Evolutionary conservation across 2,888 invertebrate genomes (phyloP), one percentile per base, ranked within the genome.

Genomic region (Rhodophaea formosa): DNA sequence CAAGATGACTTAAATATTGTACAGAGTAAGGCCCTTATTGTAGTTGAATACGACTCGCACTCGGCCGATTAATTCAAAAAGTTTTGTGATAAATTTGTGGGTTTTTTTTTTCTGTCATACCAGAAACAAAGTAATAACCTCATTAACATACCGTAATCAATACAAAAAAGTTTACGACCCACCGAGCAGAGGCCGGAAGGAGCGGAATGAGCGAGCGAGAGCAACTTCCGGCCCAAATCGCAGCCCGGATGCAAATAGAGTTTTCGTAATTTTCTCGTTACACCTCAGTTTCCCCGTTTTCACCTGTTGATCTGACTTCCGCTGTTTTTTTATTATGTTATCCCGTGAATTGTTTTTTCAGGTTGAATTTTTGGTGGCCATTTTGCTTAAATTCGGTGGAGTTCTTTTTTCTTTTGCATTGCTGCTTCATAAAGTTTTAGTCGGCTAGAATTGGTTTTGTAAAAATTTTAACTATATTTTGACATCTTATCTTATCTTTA

Each of bases 221-320:
- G 57, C 63, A 59, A 56, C 70, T 74, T 78, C 78, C 80, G 74
- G 64, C 46, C 65, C 71, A 67, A 78, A 79, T 79, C 77, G 74
- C 67, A 59, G 54, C 62, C 70, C 74, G 78, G 80, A 80, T 70
- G 71, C 68, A 72, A 75, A 75, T 68, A 73, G 71, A 75, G 73
- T 75, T 77, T 77, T 73, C 66, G 72, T 77, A 79, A 78, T 76
- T 78, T 74, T 69, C 70, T 63, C 68, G 66, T 72, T 71, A 68
- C 64, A 69, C 66, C 65, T 66, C 49, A 49, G 45, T 23, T 45
- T 45, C 45, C 45, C 54, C 45, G 45, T 55, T 55, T 55, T 14
- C 42, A 56, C 56, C 49, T 56, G 56, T 56, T 56, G 56, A 56
- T 29, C 47, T 49, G 8, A 49, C 56, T 56, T 56, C 47, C 56